These are phyloP conservation scores for Propithecus perrieri DNA, from an alignment of 2,797 vertebrate genomes.

Conservation along the genomic window DNA sequence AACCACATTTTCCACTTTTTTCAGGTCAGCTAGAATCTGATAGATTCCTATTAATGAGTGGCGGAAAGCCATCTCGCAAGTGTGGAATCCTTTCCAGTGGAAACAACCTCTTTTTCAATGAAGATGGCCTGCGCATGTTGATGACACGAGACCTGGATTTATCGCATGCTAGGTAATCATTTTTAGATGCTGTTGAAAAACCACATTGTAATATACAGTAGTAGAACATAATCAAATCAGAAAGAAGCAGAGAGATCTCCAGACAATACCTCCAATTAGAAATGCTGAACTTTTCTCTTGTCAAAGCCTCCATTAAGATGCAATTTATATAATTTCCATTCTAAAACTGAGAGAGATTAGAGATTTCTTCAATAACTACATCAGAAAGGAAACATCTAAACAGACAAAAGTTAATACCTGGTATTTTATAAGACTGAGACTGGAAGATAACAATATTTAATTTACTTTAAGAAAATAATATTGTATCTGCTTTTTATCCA, in stretches of 20 bases:
- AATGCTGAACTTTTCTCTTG: neutral
- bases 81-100: constrained; percentile 98
- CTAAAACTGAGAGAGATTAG: neutral
- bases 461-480: constrained; percentile 31
- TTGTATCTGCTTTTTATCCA: constrained; percentile 22
- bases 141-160: constrained; percentile 96
- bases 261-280: neutral
- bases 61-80: constrained; percentile 97
- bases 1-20: constrained; percentile 46
- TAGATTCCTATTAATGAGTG: constrained; percentile 93
- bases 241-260: neutral
- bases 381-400: constrained; percentile 35
- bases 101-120: constrained; percentile 98
- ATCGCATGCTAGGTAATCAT: constrained; percentile 95
- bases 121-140: constrained; percentile 97
- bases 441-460: constrained; percentile 30
- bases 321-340: neutral
- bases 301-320: neutral
- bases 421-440: neutral
- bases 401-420: neutral
- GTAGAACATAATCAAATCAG: neutral
- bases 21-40: constrained; percentile 92
- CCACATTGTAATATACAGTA: neutral
- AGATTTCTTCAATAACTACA: neutral
- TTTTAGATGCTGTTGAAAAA: constrained; percentile 45